Conservation (phyloP, 2,113 vertebrate species). For the Conger conger region DNA sequence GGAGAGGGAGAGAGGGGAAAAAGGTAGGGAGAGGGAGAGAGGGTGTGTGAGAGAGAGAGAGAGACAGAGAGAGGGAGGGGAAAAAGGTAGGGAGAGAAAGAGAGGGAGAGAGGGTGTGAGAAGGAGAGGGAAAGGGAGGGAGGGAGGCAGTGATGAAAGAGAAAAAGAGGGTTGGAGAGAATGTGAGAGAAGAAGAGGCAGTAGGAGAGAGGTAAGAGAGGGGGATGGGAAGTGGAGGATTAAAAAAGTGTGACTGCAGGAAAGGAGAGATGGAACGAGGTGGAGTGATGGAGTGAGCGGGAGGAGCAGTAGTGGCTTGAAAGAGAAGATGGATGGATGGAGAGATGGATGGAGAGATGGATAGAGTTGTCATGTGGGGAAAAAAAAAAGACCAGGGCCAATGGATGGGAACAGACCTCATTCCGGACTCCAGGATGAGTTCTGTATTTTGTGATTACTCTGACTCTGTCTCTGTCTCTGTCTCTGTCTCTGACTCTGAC, state of each 20-base stretch:
- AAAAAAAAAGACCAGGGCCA: not conserved
- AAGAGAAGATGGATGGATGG: not conserved
- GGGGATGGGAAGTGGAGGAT: too few relatives aligned
- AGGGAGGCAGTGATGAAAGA: too few relatives aligned
- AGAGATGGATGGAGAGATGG: not conserved
- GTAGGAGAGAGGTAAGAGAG: conserved; percentile 41
- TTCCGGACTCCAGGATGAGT: too few relatives aligned
- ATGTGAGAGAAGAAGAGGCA: not conserved
- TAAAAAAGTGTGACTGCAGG: conserved; percentile 40
- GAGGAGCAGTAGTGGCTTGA: not conserved
- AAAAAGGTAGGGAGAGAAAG: conserved; percentile 50
- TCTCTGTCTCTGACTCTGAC: too few relatives aligned
- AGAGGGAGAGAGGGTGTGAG: conserved; percentile 31
- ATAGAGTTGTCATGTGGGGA: not conserved
- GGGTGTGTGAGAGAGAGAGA: conserved; percentile 32
- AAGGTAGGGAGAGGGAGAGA: conserved; percentile 48
- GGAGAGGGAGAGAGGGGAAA: conserved; percentile 24
- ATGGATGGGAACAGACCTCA: not conserved
- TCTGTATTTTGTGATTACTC: too few relatives aligned
- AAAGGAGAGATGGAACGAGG: conserved; percentile 29
- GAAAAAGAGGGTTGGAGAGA: conserved; percentile 35
- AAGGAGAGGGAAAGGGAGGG: not conserved
- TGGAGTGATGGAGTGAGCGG: not conserved
- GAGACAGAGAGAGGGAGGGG: conserved; percentile 37
- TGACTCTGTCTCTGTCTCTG: too few relatives aligned